Base-by-base conservation (phyloP, 2,113 vertebrate genomes). In the Trematomus loennbergii region DNA sequence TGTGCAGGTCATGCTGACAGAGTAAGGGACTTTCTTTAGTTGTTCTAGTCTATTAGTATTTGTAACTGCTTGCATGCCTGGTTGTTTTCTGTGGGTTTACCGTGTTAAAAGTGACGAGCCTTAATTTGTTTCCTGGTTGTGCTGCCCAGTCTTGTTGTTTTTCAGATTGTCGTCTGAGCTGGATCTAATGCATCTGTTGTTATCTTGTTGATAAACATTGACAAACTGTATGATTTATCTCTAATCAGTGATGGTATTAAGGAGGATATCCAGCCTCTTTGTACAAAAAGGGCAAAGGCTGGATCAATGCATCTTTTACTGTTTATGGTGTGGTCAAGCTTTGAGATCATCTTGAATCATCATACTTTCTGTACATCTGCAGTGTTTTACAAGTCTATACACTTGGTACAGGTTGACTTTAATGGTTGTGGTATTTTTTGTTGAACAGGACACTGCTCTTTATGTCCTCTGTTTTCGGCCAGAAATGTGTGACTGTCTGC, bases 351-450 rank as follows among this genome's bases (percentile, higher is more conserved):
- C 18, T 48, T 13, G 1, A 40, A 50, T 57, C 2, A 1, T 18
- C 2, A 1, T 18, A 9, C 4, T 9, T 1, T 22, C 52, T 67
- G 18, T 50, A 9, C 2, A 22, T 43, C 3, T 60, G 16, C 55
- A 45, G 48, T 52, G 48, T 68, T 68, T 13, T 1, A 29, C 13
- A n/a, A 2, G 10, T 77, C n/a, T 11, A 3, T 25, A 52, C 15
- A 5, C 1, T 60, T 20, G 1, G 12, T 46, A 9, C 1, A 8
- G 0, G 36, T 52, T 7, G 4, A 15, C n/a, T 52, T 40, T 13
- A 13, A 25, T 0, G 17, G 7, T 52, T 5, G 5, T 59, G 13
- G 0, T 10, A 4, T 40, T n/a, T 33, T 40, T 40, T 7, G 36
- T 40, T 40, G 36, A 40, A 40, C 5, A 40, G 36, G 36, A 40